These are phyloP conservation scores for Thermophis baileyi DNA, from an alignment of 2,113 vertebrate species.

Conservation along the genomic window DNA sequence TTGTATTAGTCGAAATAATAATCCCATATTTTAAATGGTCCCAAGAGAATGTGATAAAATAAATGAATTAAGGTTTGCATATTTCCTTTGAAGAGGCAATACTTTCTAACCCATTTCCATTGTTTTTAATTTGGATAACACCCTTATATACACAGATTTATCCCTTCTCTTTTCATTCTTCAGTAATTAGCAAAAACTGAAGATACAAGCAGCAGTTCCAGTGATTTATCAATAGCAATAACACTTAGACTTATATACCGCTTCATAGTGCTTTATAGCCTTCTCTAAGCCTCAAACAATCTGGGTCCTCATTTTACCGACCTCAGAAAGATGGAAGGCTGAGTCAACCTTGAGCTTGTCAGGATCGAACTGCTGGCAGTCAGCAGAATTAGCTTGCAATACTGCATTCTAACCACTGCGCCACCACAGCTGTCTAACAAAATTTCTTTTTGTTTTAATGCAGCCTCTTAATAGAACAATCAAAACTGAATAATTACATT, in stretches of 20 bases:
- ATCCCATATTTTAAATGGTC: not conserved
- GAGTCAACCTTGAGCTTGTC: not conserved
- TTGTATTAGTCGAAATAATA: not conserved
- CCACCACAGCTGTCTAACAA: not conserved
- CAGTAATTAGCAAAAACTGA: not conserved
- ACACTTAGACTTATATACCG: not conserved
- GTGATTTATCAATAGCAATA: not conserved
- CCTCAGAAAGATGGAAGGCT: not conserved
- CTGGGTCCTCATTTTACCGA: not conserved
- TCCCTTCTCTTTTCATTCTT: not conserved
- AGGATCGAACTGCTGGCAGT: not conserved
- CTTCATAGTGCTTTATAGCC: not conserved
- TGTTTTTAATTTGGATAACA: not conserved
- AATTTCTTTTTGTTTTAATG: not conserved
- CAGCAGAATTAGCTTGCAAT: not conserved
- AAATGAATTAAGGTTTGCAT: not conserved
- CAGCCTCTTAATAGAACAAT: not conserved
- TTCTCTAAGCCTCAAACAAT: not conserved
- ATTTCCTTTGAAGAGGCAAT: not conserved
- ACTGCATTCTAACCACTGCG: not conserved
- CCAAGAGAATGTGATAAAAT: not conserved
- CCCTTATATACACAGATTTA: not conserved
- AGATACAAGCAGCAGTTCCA: not conserved
- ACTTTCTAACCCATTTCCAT: no score
- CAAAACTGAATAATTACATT: not conserved